Conservation (phyloP, 2,113 vertebrate genomes). For the Halcyon malimbica region DNA sequence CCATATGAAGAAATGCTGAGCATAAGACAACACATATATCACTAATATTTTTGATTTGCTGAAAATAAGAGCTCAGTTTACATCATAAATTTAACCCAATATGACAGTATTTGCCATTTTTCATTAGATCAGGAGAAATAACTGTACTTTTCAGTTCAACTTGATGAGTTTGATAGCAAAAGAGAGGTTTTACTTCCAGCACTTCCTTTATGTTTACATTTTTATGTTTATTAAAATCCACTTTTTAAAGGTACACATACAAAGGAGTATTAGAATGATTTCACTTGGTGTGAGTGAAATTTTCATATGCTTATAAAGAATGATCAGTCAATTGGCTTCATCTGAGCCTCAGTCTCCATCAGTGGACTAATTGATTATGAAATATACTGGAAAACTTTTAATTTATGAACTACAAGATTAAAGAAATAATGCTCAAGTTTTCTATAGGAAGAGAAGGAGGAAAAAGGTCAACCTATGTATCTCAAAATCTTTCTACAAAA, state of each 20-base stretch:
- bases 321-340: neutral
- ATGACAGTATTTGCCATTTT: neutral
- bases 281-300: neutral
- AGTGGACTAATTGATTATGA: neutral
- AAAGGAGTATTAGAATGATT: neutral
- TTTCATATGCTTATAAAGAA: neutral
- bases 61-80: neutral
- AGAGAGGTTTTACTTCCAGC: neutral
- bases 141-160: neutral
- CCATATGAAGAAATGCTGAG: neutral
- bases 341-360: neutral
- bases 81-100: neutral
- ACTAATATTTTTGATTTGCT: neutral
- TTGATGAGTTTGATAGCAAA: neutral
- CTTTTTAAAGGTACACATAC: neutral
- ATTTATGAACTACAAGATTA: neutral
- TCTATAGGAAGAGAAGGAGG: neutral
- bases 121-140: neutral
- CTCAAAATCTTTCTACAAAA: neutral
- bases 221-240: neutral
- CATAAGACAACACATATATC: neutral
- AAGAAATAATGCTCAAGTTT: neutral
- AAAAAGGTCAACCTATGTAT: neutral
- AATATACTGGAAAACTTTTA: neutral
- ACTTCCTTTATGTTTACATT: neutral